Percentiles rank a stretch among this genome's conserved stretches.
These are phyloP conservation scores for Chrysaora quinquecirrha DNA, from an alignment of 30 jellyfish, hydroid and myxozoan species.

Conservation along the genomic window DNA sequence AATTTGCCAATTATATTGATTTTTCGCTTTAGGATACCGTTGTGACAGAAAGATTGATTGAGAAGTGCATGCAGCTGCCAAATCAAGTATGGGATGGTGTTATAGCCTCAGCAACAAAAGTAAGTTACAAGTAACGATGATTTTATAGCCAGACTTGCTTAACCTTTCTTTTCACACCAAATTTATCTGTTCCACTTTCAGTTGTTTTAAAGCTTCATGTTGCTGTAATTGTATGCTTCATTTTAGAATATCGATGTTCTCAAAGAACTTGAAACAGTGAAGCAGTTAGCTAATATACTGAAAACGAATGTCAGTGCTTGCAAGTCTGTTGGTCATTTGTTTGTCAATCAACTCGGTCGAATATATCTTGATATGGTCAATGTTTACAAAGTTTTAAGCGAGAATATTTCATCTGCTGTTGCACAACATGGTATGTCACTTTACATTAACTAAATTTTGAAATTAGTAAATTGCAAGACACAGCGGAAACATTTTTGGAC, in stretches of 20 bases:
- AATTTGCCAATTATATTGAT: neutral
- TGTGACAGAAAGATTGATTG: constrained; percentile 98
- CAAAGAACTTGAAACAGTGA: constrained; percentile 95
- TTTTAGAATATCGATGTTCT: constrained; percentile 79
- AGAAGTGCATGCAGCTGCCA: constrained; percentile 97
- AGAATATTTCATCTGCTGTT: constrained; percentile 91
- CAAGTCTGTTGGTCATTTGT: constrained; percentile 94
- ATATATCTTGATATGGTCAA: constrained; percentile 94
- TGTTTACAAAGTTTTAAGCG: constrained; percentile 93
- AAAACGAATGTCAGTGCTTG: constrained; percentile 96
- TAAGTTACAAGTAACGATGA: neutral
- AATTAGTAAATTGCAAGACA: too few relatives aligned
- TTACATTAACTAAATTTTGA: neutral
- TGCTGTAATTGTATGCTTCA: neutral
- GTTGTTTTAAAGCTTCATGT: neutral
- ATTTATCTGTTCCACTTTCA: neutral
- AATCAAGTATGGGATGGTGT: constrained; percentile 99
- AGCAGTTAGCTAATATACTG: constrained; percentile 88
- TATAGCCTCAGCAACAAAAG: constrained; percentile 90
- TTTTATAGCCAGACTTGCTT: neutral
- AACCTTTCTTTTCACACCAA: neutral
- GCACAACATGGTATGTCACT: constrained; percentile 84
- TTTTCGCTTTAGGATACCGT: constrained; percentile 81
- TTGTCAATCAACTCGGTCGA: constrained; percentile 92
- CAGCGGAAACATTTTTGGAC: too few relatives aligned